Conservation (phyloP, 1,140 invertebrate species). For the Limonius californicus region DNA sequence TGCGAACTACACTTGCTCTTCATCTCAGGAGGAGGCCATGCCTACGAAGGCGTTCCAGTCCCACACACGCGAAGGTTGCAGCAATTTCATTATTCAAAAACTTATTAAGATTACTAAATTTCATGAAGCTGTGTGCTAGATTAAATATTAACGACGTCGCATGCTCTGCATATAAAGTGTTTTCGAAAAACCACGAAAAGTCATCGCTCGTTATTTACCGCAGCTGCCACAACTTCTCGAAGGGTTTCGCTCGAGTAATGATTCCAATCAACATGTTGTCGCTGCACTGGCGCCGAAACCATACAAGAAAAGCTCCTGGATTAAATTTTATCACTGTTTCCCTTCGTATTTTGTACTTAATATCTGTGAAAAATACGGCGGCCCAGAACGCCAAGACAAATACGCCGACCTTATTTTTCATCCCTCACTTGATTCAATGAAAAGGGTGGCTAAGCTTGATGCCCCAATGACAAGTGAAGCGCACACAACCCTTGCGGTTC, state of each 20-base stretch:
- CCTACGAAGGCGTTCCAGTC: neutral
- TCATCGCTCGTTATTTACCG: too few species aligned
- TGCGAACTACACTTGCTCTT: slow-evolving; percentile 4
- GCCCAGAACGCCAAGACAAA: neutral
- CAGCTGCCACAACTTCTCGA: neutral
- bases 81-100: slow-evolving; percentile 4
- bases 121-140: too few species aligned
- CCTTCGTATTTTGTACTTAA: neutral
- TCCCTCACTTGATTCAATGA: slow-evolving; percentile 13
- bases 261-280: neutral
- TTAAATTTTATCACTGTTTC: slow-evolving; percentile 6
- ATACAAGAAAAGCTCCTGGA: neutral
- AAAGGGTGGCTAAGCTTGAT: slow-evolving; percentile 4
- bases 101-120: too few species aligned
- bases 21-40: neutral
- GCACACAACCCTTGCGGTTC: neutral
- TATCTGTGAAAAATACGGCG: neutral
- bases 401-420: slow-evolving; percentile 7
- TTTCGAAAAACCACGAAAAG: neutral
- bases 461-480: neutral
- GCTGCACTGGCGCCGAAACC: neutral
- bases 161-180: neutral
- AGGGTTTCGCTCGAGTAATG: neutral
- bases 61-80: too few species aligned
- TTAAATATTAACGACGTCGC: neutral